These are phyloP conservation scores for Caenorhabditis wallacei DNA, from an alignment of 2,888 invertebrate genomes.

Conservation along the genomic window DNA sequence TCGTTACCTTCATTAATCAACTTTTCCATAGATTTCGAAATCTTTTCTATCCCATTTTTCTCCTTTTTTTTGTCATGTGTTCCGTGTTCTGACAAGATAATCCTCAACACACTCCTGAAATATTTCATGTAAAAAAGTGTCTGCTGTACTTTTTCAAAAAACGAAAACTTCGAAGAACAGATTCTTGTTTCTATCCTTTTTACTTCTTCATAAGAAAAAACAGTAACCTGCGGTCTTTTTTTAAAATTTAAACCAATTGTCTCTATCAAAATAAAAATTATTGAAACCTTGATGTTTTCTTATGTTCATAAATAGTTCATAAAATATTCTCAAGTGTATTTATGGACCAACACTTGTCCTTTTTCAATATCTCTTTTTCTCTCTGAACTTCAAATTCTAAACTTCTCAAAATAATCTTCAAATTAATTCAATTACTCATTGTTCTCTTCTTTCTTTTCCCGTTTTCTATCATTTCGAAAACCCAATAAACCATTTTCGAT, in stretches of 20 bases:
- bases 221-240: too few relatives aligned
- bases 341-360: background rate
- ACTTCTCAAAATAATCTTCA: background rate
- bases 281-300: background rate
- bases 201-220: too few relatives aligned
- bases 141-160: too few relatives aligned
- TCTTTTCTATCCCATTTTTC: background rate
- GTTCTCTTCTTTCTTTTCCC: background rate
- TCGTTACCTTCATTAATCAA: background rate
- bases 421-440: conserved; percentile 22
- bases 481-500: conserved; percentile 23
- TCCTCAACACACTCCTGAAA: background rate
- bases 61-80: conserved; percentile 2
- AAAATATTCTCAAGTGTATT: background rate
- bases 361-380: background rate
- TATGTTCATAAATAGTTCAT: background rate
- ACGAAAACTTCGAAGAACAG: too few relatives aligned
- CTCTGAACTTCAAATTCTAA: conserved; percentile 4
- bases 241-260: too few relatives aligned
- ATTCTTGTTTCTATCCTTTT: too few relatives aligned
- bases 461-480: conserved; percentile 1
- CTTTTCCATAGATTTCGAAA: conserved; percentile 14
- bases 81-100: conserved; percentile 3
- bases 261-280: too few relatives aligned
- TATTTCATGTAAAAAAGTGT: too few relatives aligned